A percentile compares a stretch with the other conserved stretches of the same genome.
Conservation (phyloP, 2,888 invertebrate genomes). For the Epinotia ramella region DNA sequence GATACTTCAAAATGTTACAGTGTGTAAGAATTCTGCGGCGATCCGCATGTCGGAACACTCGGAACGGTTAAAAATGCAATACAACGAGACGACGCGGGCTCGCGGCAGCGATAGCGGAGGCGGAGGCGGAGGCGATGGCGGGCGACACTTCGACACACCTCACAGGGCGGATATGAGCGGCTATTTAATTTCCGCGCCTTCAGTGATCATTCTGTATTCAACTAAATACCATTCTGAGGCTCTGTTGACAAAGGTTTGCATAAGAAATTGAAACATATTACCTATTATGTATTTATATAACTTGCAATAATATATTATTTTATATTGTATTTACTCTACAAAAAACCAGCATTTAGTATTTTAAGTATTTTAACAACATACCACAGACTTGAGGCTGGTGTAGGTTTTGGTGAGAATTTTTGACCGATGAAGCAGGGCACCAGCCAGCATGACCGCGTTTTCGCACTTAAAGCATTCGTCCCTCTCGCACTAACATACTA, state of each 20-base stretch:
- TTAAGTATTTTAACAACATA: too few relatives aligned
- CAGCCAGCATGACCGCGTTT: too few relatives aligned
- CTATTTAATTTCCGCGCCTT: slow-evolving; percentile 83
- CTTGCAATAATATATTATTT: neutral
- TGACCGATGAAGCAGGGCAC: too few relatives aligned
- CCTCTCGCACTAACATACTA: too few relatives aligned
- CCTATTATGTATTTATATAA: neutral
- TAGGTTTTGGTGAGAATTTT: too few relatives aligned
- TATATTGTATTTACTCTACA: too few relatives aligned
- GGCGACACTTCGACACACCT: slow-evolving; percentile 58
- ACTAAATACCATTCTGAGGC: slow-evolving; percentile 59
- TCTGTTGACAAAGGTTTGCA: slow-evolving; percentile 5
- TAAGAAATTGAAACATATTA: slow-evolving; percentile 7
- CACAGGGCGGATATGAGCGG: slow-evolving; percentile 76
- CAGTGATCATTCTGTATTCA: slow-evolving; percentile 75
- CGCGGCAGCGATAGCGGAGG: slow-evolving; percentile 13
- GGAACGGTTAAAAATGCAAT: slow-evolving; percentile 9
- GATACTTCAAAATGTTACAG: neutral
- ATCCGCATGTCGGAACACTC: neutral
- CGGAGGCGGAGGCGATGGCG: slow-evolving; percentile 18
- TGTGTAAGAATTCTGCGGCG: neutral
- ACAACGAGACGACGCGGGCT: neutral
- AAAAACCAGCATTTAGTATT: too few relatives aligned
- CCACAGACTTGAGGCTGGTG: too few relatives aligned
- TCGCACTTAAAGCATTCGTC: too few relatives aligned